phyloP scores from a whole-genome alignment of 2,888 invertebrate genomes.

The Chrysolina haemoptera region DNA sequence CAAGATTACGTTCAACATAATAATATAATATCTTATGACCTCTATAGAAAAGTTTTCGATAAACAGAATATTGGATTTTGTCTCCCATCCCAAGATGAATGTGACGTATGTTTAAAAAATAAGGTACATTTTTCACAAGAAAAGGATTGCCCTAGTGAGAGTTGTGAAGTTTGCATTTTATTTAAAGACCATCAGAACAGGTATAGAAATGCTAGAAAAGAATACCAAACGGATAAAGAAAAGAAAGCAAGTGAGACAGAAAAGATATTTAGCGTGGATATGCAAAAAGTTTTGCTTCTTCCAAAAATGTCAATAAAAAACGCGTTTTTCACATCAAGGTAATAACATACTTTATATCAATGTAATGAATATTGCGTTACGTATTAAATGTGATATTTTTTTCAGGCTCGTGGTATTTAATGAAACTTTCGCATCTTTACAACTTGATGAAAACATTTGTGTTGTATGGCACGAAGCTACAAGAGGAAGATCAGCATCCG shows the following conservation, averaged over 20 bases:
- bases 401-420: conserved; percentile 1
- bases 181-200: background rate
- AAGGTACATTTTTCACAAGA: background rate
- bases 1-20: background rate
- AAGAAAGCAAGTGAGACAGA: background rate
- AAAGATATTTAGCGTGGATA: conserved; percentile 21
- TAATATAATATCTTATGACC: conserved; percentile 16
- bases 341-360: no score
- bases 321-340: conserved; percentile 16
- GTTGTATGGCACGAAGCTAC: background rate
- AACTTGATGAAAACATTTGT: conserved; percentile 6
- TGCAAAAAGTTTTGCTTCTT: conserved; percentile 15
- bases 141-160: background rate
- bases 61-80: conserved; percentile 21
- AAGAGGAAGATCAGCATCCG: conserved; percentile 3
- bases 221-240: conserved; percentile 4
- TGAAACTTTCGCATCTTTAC: background rate
- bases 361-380: background rate
- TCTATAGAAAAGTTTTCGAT: conserved; percentile 22
- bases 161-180: conserved; percentile 2
- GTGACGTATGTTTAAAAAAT: conserved; percentile 11
- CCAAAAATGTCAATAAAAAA: conserved; percentile 19
- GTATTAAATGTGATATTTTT: no score
- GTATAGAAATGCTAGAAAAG: background rate
- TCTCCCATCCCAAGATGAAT: conserved; percentile 14